phyloP scores from a whole-genome alignment of 2,888 invertebrate species.

The Monoplex corrugatus region DNA sequence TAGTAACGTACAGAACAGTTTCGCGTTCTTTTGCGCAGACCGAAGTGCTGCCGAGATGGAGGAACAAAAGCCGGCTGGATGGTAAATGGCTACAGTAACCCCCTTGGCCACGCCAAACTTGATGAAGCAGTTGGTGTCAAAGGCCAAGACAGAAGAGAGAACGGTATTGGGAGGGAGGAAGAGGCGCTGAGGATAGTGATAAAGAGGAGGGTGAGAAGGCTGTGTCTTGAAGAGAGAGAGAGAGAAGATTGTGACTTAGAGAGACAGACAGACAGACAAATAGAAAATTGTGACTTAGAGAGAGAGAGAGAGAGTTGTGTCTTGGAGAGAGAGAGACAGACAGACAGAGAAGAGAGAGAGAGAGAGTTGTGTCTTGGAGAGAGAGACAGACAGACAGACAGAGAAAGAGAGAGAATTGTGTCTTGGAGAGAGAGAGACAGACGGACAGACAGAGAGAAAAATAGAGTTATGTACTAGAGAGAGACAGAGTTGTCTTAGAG shows the following conservation, averaged over 20 bases:
- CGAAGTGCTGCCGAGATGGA: no score
- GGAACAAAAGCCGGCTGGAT: no score
- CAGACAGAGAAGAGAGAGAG: neutral
- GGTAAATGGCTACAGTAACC: constrained; percentile 22
- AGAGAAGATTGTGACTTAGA: no score
- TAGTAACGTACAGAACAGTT: no score
- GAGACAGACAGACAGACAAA: no score
- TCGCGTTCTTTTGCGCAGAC: no score
- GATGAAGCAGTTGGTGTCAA: constrained; percentile 7
- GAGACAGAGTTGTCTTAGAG: neutral
- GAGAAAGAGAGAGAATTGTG: neutral
- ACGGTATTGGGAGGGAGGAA: no score
- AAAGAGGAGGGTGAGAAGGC: neutral
- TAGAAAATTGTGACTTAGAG: no score
- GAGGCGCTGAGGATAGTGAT: no score
- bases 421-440: neutral
- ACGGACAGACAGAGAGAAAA: neutral
- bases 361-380: neutral
- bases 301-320: no score
- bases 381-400: neutral
- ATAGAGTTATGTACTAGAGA: neutral
- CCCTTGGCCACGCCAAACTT: constrained; percentile 13
- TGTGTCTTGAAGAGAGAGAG: neutral
- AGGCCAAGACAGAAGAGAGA: no score
- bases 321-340: no score